These are phyloP conservation scores for Helicoverpa armigera DNA, from an alignment of 1,140 invertebrate species.

Conservation along the genomic window DNA sequence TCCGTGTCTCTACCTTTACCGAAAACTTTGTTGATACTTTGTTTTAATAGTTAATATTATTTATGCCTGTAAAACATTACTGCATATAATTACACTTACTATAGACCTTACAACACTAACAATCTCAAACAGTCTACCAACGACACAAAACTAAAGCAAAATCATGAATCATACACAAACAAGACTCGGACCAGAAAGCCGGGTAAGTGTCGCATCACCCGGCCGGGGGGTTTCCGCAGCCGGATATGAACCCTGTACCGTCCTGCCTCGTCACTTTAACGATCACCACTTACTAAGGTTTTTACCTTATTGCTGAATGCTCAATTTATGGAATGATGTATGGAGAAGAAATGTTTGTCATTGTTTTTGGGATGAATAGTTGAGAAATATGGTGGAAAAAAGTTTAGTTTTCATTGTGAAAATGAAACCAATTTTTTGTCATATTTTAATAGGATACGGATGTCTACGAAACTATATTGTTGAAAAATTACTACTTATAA, in stretches of 20 bases:
- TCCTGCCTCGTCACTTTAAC: conserved; percentile 43
- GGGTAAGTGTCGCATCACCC: conserved; percentile 55
- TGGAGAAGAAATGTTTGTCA: neutral
- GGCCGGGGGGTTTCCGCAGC: conserved; percentile 35
- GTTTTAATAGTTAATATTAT: neutral
- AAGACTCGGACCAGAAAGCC: conserved; percentile 28
- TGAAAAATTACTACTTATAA: too few species aligned
- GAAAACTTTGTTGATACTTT: too few species aligned
- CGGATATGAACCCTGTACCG: conserved; percentile 56
- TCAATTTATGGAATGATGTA: conserved; percentile 9
- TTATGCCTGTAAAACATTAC: neutral
- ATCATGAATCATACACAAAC: conserved; percentile 51
- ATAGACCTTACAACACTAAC: neutral
- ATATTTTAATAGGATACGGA: too few species aligned
- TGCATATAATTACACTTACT: too few species aligned
- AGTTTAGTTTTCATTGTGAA: too few species aligned
- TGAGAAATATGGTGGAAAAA: neutral
- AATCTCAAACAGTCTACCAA: neutral
- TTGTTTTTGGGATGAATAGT: neutral
- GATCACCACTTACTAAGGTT: conserved; percentile 26
- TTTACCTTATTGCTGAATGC: conserved; percentile 27
- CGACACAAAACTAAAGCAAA: conserved; percentile 30
- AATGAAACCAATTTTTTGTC: too few species aligned
- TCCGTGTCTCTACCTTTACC: too few species aligned
- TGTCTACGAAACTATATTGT: too few species aligned